Percentiles rank a stretch among this genome's conserved stretches.
Evolutionary conservation across 2,797 vertebrate genomes (phyloP).

Genomic region (Rhyacichthys aspro): DNA sequence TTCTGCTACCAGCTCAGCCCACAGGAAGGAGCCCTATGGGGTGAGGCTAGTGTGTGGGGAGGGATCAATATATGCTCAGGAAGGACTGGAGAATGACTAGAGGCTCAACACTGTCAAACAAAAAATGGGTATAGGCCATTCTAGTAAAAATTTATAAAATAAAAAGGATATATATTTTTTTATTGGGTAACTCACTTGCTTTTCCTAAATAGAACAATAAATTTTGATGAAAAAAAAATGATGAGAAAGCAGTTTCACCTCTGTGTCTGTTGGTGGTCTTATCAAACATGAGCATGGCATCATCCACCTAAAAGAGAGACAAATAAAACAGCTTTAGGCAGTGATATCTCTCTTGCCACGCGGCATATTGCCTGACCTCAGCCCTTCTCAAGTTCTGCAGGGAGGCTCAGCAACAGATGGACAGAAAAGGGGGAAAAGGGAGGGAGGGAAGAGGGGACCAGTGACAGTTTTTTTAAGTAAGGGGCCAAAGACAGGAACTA

Average conservation of each 20-base stretch:
- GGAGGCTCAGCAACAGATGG: slow-evolving; percentile 78
- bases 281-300: slow-evolving; percentile 99
- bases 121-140: neutral
- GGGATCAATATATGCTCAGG: slow-evolving; percentile 63
- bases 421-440: slow-evolving; percentile 55
- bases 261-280: slow-evolving; percentile 99
- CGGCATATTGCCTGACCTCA: slow-evolving; percentile 77
- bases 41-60: slow-evolving; percentile 23
- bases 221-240: neutral
- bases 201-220: neutral
- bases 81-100: slow-evolving; percentile 27
- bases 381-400: slow-evolving; percentile 79
- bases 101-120: slow-evolving; percentile 6
- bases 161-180: too few relatives aligned
- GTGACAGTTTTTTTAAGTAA: slow-evolving; percentile 64
- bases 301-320: slow-evolving; percentile 89
- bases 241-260: slow-evolving; percentile 82
- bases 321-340: slow-evolving; percentile 56
- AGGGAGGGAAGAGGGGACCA: slow-evolving; percentile 40
- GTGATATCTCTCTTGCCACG: slow-evolving; percentile 45
- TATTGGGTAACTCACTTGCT: neutral
- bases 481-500: slow-evolving; percentile 39
- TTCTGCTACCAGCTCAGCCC: slow-evolving; percentile 74
- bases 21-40: slow-evolving; percentile 68
- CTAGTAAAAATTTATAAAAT: neutral